These are phyloP conservation scores for Pseudorectes ferrugineus DNA, from an alignment of 2,113 vertebrate genomes.

Conservation along the genomic window DNA sequence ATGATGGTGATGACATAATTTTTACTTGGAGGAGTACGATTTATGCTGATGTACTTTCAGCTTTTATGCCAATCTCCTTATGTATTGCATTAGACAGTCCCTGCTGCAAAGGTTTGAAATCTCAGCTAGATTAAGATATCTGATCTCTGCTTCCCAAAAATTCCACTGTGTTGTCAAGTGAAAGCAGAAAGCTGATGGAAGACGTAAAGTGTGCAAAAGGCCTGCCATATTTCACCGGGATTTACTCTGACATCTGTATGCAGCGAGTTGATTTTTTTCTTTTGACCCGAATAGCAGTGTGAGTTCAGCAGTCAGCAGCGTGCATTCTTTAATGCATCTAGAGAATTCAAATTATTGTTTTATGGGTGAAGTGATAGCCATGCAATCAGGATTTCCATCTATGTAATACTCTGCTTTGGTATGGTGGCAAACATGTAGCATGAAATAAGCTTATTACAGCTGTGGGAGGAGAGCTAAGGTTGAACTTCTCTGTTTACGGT, in stretches of 20 bases:
- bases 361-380: background rate
- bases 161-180: constrained; percentile 20
- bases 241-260: constrained; percentile 15
- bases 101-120: constrained; percentile 1
- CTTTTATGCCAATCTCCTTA: constrained; percentile 20
- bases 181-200: constrained; percentile 10
- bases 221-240: constrained; percentile 9
- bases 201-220: background rate
- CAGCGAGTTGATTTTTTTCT: background rate
- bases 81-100: background rate
- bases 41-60: background rate
- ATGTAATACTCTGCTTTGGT: background rate
- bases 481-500: background rate
- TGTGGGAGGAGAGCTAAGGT: background rate
- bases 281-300: background rate
- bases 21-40: constrained; percentile 2
- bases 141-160: constrained; percentile 21
- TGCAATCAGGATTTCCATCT: background rate
- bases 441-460: background rate
- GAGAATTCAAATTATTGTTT: background rate
- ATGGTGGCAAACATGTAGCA: background rate
- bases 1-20: background rate
- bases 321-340: background rate
- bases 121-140: constrained; percentile 11
- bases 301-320: background rate